Base-by-base conservation (phyloP, 1,140 invertebrate species). In the Papilio polyxenes region DNA sequence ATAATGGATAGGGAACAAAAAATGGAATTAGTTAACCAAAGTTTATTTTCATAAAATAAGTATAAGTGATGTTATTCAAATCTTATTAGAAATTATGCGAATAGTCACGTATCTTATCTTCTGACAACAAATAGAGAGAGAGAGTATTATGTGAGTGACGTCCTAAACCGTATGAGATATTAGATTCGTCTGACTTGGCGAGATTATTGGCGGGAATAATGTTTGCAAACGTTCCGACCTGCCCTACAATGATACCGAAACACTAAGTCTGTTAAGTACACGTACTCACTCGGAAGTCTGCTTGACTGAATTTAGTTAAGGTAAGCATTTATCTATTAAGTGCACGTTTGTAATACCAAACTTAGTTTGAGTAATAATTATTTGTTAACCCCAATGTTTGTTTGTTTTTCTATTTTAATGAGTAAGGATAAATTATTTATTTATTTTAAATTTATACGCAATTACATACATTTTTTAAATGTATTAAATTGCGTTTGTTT, bases 121-220 rank as follows among this genome's bases (percentile, higher is more conserved):
- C 17, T 76, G 10, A 49, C 20, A 53, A 23, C 17, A 59, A 40
- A 23, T 78, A 56, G 11, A 9, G 44, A 76, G 17, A 56, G 11
- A 9, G 44, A 76, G 17, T 76, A 59, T 78, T 78, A 23, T 78
- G 20, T 31, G 17, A 37, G 53, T 79, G 76, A 79, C 53, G 37
- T 79, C 53, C 23, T 59, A 79, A 65, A 80, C 78, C 20, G 1
- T 69, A 69, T 80, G 62, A 80, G 59, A 69, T 80, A 69, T 80
- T 40, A 80, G 59, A 20, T 69, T 80, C n/a, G 40, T 69, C 78
- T 69, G 78, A 80, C 78, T 80, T 80, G 59, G 78, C 53, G 44
- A 79, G 76, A 62, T 59, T 79, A 79, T 79, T 79, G 56, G 37
- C 53, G 53, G 17, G 53, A 40, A 53, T 79, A 79, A 79, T 79